Evolutionary conservation across 1,140 invertebrate species (phyloP).

Genomic region (Stegodyphus mimosarum): DNA sequence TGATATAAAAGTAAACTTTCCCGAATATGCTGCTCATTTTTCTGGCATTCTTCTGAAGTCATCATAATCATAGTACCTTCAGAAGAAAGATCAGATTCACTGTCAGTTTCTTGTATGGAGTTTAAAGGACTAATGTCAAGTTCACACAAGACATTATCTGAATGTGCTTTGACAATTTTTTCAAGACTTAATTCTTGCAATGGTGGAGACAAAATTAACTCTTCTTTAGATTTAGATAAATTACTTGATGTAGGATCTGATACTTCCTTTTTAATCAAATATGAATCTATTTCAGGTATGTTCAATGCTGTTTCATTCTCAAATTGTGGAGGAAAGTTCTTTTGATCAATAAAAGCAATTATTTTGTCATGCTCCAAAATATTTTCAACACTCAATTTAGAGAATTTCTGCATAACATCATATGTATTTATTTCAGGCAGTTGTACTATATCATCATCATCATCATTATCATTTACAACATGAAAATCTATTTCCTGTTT

Average conservation of each 20-base stretch:
- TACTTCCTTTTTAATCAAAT: neutral
- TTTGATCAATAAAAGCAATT: conserved; percentile 51
- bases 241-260: neutral
- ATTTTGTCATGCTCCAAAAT: conserved; percentile 57
- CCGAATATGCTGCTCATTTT: conserved; percentile 46
- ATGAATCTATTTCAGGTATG: neutral
- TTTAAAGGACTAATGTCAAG: conserved; percentile 55
- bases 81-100: conserved; percentile 56
- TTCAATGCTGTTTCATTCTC: neutral
- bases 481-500: conserved; percentile 39
- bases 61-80: conserved; percentile 60
- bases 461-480: neutral
- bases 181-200: conserved; percentile 47
- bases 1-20: conserved; percentile 49
- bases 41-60: conserved; percentile 54
- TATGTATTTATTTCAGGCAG: neutral
- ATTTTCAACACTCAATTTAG: conserved; percentile 47
- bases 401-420: conserved; percentile 2
- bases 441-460: conserved; percentile 6
- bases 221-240: neutral
- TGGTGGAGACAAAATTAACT: conserved; percentile 41
- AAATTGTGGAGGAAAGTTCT: neutral
- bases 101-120: conserved; percentile 56
- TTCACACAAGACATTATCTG: conserved; percentile 38
- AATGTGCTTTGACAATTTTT: conserved; percentile 49